These are phyloP conservation scores for Clamator glandarius DNA, from an alignment of 2,797 vertebrate species.

Conservation along the genomic window DNA sequence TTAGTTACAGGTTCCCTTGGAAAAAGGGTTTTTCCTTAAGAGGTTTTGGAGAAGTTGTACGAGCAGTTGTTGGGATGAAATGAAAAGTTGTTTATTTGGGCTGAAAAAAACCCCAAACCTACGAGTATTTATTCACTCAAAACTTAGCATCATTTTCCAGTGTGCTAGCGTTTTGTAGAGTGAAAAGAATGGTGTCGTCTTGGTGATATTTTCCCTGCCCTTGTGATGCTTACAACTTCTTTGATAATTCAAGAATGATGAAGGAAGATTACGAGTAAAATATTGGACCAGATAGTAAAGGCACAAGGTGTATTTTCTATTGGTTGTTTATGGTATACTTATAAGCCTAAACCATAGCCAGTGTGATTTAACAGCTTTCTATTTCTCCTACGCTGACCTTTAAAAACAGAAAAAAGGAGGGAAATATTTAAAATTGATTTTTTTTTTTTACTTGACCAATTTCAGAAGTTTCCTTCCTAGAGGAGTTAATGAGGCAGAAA, in stretches of 20 bases:
- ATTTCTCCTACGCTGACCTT: neutral
- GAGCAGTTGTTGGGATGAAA: neutral
- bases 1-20: neutral
- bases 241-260: neutral
- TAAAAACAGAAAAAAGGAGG: neutral
- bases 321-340: neutral
- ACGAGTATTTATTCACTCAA: neutral
- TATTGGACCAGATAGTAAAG: neutral
- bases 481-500: slow-evolving; percentile 45
- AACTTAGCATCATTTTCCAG: neutral
- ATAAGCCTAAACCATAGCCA: neutral
- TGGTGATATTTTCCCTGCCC: neutral
- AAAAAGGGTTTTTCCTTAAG: neutral
- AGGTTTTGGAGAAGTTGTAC: neutral
- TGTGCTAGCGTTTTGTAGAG: neutral
- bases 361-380: neutral
- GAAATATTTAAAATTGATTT: neutral
- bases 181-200: neutral
- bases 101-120: neutral
- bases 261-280: neutral
- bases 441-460: neutral
- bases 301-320: neutral
- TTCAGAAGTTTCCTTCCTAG: neutral
- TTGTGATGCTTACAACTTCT: neutral
- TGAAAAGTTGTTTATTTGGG: neutral